Evolutionary conservation across 2,113 vertebrate species (phyloP).

Genomic region (Chelonoidis abingdonii): DNA sequence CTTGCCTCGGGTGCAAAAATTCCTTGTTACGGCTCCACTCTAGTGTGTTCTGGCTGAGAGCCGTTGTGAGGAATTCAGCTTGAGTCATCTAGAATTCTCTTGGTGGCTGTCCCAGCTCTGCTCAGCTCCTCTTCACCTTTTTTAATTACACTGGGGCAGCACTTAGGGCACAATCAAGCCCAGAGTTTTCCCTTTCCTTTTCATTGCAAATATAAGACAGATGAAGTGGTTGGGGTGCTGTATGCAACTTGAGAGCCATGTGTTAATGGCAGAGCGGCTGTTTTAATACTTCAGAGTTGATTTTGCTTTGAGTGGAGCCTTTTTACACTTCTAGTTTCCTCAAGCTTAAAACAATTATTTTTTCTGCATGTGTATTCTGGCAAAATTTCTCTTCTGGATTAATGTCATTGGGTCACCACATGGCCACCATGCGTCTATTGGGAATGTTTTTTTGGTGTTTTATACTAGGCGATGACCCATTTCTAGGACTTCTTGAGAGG

Average conservation of each 20-base stretch:
- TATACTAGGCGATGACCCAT: not conserved
- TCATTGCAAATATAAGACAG: not conserved
- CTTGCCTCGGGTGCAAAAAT: too few relatives aligned
- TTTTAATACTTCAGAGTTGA: not conserved
- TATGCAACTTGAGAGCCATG: not conserved
- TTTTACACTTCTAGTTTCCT: not conserved
- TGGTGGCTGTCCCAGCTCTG: not conserved
- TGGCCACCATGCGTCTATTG: not conserved
- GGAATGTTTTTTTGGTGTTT: not conserved
- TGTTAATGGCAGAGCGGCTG: not conserved
- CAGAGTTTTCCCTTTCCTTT: not conserved
- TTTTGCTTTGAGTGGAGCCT: slow-evolving; percentile 11
- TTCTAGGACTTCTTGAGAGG: not conserved
- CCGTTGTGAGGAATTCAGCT: not conserved
- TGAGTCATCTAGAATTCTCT: not conserved
- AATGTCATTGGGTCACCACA: not conserved
- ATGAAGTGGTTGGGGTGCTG: not conserved
- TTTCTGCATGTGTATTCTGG: not conserved
- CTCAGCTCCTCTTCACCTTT: not conserved
- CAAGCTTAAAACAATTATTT: not conserved
- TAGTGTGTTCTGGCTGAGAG: not conserved
- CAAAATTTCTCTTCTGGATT: not conserved
- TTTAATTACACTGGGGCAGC: not conserved
- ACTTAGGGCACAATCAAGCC: not conserved
- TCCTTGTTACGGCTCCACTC: not conserved